A percentile compares a stretch with the other conserved stretches of the same genome.
These are phyloP conservation scores for Coleophora deauratella DNA, from an alignment of 2,888 invertebrate species.

Conservation along the genomic window DNA sequence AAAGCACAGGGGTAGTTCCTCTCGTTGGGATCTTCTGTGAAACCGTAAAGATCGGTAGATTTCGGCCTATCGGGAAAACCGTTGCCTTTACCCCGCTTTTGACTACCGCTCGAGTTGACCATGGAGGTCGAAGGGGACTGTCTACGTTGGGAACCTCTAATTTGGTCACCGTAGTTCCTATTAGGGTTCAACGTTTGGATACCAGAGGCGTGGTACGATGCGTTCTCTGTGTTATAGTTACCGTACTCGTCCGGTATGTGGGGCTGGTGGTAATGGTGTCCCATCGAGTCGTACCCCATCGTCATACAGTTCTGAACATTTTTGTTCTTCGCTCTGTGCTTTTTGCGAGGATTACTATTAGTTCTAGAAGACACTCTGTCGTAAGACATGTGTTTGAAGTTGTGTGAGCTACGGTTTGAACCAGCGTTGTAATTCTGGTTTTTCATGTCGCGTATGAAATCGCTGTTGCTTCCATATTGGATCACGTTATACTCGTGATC, in stretches of 20 bases:
- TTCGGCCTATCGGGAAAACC: slow-evolving; percentile 78
- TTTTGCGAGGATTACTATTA: slow-evolving; percentile 68
- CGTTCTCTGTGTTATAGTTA: slow-evolving; percentile 63
- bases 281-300: slow-evolving; percentile 73
- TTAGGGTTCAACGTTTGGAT: slow-evolving; percentile 69
- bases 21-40: slow-evolving; percentile 62
- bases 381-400: slow-evolving; percentile 70
- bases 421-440: slow-evolving; percentile 72
- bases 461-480: slow-evolving; percentile 66
- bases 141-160: slow-evolving; percentile 57
- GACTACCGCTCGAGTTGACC: slow-evolving; percentile 64
- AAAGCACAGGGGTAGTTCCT: slow-evolving; percentile 57
- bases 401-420: slow-evolving; percentile 65
- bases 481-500: slow-evolving; percentile 72
- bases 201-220: slow-evolving; percentile 68
- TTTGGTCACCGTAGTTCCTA: slow-evolving; percentile 61
- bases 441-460: slow-evolving; percentile 65
- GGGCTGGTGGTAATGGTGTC: slow-evolving; percentile 69
- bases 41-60: slow-evolving; percentile 75
- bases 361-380: slow-evolving; percentile 66
- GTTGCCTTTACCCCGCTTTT: slow-evolving; percentile 64
- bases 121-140: slow-evolving; percentile 62
- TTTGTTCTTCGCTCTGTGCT: slow-evolving; percentile 65
- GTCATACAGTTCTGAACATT: slow-evolving; percentile 74
- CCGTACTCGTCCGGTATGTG: slow-evolving; percentile 67